Evolutionary conservation across 2,888 invertebrate species (phyloP).

Genomic region (Dasysyrphus tricinctus): DNA sequence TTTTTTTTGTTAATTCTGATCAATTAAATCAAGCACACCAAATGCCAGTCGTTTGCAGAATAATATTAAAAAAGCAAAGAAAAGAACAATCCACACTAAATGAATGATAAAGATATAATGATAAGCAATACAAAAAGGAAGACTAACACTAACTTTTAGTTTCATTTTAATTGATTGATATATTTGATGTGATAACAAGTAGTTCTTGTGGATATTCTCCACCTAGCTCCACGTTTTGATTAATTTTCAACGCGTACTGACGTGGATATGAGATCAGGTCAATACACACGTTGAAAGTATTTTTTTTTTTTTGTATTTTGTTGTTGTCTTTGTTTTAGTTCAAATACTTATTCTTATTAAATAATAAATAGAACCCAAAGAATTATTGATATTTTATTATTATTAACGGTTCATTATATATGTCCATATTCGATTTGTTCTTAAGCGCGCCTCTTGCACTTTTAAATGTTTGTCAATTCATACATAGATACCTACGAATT

Average conservation of each 20-base stretch:
- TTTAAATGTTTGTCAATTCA: neutral
- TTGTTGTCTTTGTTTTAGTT: conserved; percentile 13
- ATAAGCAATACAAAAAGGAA: conserved; percentile 1
- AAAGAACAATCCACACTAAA: neutral
- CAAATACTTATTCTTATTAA: neutral
- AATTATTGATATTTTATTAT: neutral
- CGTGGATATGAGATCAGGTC: conserved; percentile 29
- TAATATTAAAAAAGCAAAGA: conserved; percentile 4
- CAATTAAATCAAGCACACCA: neutral
- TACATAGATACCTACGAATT: conserved; percentile 16
- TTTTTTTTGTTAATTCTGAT: neutral
- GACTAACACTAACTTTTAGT: conserved; percentile 51
- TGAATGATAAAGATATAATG: neutral
- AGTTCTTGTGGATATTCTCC: conserved; percentile 24
- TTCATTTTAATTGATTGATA: conserved; percentile 56
- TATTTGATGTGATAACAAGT: conserved; percentile 30
- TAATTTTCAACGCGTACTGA: conserved; percentile 33
- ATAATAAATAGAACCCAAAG: neutral
- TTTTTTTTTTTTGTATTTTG: neutral
- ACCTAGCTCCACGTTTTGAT: conserved; percentile 41
- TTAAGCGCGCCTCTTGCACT: conserved; percentile 48
- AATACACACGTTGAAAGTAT: conserved; percentile 30
- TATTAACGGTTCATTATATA: neutral
- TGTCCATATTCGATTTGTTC: conserved; percentile 16
- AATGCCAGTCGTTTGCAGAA: neutral